Base-by-base conservation (phyloP, 2,113 vertebrate species). In the Oreochromis aureus region DNA sequence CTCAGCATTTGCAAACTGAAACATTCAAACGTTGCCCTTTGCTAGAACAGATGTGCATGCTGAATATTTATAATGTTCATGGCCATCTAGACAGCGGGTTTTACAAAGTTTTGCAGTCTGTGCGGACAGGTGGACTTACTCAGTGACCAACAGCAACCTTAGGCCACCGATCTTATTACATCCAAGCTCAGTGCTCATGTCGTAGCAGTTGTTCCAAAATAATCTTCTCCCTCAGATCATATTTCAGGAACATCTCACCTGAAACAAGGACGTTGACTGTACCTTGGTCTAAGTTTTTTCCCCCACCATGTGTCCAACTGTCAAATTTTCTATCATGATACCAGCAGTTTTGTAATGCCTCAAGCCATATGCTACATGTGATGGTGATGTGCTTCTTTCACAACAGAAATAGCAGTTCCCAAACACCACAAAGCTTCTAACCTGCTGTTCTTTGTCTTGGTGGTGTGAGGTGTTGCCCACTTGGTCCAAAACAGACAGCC, bases 391-490 rank as follows among this genome's bases (percentile, higher is more conserved):
- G 6, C 27, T 51, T 53, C 73, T 34, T 81, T 78, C 46, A 53
- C 27, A 53, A 53, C 27, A 78, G 16, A 78, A 53, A 53, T 53
- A n/a, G 32, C 16, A 32, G 19, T 1, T 30, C 27, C 10, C 27
- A 53, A 53, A 78, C 46, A 48, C 15, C 2, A 5, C 15, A 11
- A 54, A 56, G 69, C 18, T 73, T 51, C 87, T 80, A 12, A 96
- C 96, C 95, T 92, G 83, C 34, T 79, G 30, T 34, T 94, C 81
- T 41, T 89, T 80, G 16, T 82, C 80, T n/a, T 83, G 80, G 10
- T 89, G 84, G 11, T 89, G 83, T 39, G 94, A 94, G 11, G 41
- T 24, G 66, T 95, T 95, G 51, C 53, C 87, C n/a, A 90, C 88
- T 36, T 22, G 80, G 46, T 94, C 87, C 48, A 59, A 56, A 82